A percentile compares a stretch with the other conserved stretches of the same genome.
Evolutionary conservation across 2,113 vertebrate species (phyloP).

Genomic region (Gymnogyps californianus): DNA sequence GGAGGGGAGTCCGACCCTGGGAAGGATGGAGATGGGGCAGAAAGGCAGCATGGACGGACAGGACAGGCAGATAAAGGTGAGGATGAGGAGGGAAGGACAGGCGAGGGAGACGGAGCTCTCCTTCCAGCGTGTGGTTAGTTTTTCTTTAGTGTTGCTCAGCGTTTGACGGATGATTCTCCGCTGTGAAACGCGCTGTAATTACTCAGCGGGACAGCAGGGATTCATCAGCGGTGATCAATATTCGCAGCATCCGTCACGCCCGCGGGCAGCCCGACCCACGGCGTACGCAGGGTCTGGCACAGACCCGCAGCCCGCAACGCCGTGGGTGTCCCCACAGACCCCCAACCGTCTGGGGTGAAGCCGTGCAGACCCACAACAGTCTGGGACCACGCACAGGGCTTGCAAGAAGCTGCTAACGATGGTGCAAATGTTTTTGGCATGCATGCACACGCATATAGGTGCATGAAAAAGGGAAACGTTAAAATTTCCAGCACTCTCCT

Average conservation of each 20-base stretch:
- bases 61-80: background rate
- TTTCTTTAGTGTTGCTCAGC: background rate
- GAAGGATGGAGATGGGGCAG: background rate
- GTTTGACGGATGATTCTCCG: background rate
- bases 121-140: background rate
- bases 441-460: too few relatives aligned
- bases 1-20: background rate
- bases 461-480: background rate
- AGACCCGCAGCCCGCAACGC: background rate
- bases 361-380: background rate
- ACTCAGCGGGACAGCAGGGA: background rate
- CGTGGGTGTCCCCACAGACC: too few relatives aligned
- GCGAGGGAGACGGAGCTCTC: background rate
- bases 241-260: background rate
- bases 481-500: background rate
- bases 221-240: constrained; percentile 11
- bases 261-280: background rate
- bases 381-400: background rate
- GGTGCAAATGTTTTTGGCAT: background rate
- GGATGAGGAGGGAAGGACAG: background rate
- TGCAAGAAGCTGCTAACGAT: background rate
- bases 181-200: constrained; percentile 17
- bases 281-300: background rate
- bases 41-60: background rate
- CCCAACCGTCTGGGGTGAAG: background rate